These are phyloP conservation scores for Phasia obesa DNA, from an alignment of 2,888 invertebrate genomes.

Conservation along the genomic window DNA sequence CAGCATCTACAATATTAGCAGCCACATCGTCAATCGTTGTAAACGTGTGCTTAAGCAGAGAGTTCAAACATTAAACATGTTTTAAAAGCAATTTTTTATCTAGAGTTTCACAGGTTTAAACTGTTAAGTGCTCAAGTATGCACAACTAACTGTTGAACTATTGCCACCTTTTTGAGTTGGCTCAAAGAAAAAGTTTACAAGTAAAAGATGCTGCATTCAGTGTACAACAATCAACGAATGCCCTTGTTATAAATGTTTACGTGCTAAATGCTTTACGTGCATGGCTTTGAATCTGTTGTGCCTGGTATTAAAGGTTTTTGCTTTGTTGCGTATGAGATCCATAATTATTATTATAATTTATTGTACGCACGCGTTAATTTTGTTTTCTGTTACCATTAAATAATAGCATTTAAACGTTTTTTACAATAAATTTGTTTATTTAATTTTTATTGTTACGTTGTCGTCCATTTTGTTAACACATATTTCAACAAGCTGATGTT, in stretches of 20 bases:
- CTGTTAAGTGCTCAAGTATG: not conserved
- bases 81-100: not conserved
- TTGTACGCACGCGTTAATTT: constrained; percentile 70
- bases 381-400: constrained; percentile 66
- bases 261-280: not conserved
- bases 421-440: constrained; percentile 33
- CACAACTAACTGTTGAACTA: constrained; percentile 61
- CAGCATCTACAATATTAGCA: not conserved
- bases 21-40: constrained; percentile 11
- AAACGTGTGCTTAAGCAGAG: constrained; percentile 45
- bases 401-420: constrained; percentile 65
- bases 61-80: constrained; percentile 11
- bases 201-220: constrained; percentile 24
- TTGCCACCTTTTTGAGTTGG: constrained; percentile 42
- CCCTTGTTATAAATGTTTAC: constrained; percentile 19
- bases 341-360: constrained; percentile 65
- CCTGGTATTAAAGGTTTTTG: constrained; percentile 47
- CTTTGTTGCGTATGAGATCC: constrained; percentile 30
- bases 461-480: constrained; percentile 39
- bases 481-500: constrained; percentile 14
- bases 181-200: not conserved
- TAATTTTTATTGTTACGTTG: constrained; percentile 34
- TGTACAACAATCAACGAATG: constrained; percentile 12
- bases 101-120: constrained; percentile 27
- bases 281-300: not conserved